A percentile compares a stretch with the other conserved stretches of the same genome.
These are phyloP conservation scores for Platorchestia sp. DNA, from an alignment of 1,140 invertebrate genomes.

Conservation along the genomic window DNA sequence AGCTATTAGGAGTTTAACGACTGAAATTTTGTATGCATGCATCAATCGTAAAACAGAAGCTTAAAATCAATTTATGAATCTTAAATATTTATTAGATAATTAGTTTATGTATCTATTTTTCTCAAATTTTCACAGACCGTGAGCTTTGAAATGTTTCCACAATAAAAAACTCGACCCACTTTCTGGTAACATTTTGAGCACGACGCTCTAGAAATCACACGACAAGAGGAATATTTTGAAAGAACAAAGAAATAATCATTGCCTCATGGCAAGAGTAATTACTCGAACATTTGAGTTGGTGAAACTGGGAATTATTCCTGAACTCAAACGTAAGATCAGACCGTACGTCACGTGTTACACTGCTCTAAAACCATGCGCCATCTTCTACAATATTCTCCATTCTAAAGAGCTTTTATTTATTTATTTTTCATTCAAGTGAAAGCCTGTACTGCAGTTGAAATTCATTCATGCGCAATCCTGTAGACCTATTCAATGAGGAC, in stretches of 20 bases:
- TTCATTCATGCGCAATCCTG: not conserved
- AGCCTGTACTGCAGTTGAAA: not conserved
- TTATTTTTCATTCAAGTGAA: not conserved
- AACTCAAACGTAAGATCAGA: not conserved
- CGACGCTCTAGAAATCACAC: too few relatives aligned
- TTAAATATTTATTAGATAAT: not conserved
- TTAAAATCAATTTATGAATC: not conserved
- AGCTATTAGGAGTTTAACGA: too few relatives aligned
- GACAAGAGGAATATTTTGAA: too few relatives aligned
- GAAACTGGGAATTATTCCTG: not conserved
- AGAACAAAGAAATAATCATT: not conserved
- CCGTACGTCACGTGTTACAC: not conserved
- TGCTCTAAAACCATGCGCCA: not conserved
- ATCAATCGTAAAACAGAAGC: not conserved
- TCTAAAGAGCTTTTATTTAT: not conserved
- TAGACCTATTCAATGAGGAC: too few relatives aligned
- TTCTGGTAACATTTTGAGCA: too few relatives aligned
- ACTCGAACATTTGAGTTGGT: not conserved
- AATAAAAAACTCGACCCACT: too few relatives aligned
- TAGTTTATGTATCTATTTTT: not conserved
- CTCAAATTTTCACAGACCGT: not conserved
- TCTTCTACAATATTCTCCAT: not conserved
- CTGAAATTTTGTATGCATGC: too few relatives aligned
- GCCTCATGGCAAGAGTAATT: not conserved
- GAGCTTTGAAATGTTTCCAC: too few relatives aligned